phyloP scores from a whole-genome alignment of 2,797 vertebrate genomes.

The Sebastes glaucus region DNA sequence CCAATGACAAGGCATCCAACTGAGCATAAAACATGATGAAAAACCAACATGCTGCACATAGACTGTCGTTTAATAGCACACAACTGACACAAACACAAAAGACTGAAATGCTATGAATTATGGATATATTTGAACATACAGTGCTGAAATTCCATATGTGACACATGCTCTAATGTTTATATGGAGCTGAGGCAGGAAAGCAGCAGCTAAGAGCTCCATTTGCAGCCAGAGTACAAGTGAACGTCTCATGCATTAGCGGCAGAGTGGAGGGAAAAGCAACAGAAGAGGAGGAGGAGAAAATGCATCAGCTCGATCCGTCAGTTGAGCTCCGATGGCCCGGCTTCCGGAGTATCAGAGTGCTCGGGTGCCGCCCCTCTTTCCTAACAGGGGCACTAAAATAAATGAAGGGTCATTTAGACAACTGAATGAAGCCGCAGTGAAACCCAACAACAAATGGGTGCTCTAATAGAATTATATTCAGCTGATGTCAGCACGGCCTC shows the following conservation, averaged over 20 bases:
- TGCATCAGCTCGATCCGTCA: slow-evolving; percentile 41
- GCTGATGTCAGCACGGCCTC: slow-evolving; percentile 77
- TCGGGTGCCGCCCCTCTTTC: slow-evolving; percentile 42
- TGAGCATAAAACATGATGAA: slow-evolving; percentile 14
- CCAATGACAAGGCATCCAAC: background rate
- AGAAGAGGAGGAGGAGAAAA: slow-evolving; percentile 25
- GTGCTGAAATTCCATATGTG: background rate
- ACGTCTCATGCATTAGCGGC: slow-evolving; percentile 53
- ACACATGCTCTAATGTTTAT: background rate
- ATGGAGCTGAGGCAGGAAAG: background rate
- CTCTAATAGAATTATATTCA: slow-evolving; percentile 74
- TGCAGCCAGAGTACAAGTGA: slow-evolving; percentile 36
- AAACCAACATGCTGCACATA: background rate
- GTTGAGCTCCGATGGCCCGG: slow-evolving; percentile 52
- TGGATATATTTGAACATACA: background rate
- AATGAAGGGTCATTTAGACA: slow-evolving; percentile 74
- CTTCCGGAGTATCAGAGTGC: slow-evolving; percentile 63
- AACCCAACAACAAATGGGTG: slow-evolving; percentile 74
- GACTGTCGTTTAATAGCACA: background rate
- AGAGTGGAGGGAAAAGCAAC: slow-evolving; percentile 35
- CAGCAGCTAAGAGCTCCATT: slow-evolving; percentile 54
- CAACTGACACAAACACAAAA: background rate
- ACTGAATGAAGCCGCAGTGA: slow-evolving; percentile 69
- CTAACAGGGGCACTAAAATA: slow-evolving; percentile 69
- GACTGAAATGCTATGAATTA: background rate